Evolutionary conservation across 2,113 vertebrate genomes (phyloP).

Genomic region (Toxotes chatareus): DNA sequence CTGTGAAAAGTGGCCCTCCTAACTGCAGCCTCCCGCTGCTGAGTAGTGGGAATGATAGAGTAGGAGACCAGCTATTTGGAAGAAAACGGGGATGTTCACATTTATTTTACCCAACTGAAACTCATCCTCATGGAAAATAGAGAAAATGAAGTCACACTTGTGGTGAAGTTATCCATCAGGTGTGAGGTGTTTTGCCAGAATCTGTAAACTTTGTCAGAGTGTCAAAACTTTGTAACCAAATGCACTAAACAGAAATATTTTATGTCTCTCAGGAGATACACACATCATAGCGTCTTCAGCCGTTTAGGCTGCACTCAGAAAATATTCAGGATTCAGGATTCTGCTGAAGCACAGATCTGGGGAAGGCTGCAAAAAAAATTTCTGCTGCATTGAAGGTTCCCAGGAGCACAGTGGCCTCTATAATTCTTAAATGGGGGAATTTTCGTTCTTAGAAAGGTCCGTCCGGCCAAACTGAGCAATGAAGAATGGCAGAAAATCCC

Average conservation of each 20-base stretch:
- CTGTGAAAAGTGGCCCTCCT: conserved; percentile 47
- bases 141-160: not conserved
- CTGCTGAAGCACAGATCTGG: too few relatives aligned
- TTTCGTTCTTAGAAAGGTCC: too few relatives aligned
- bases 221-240: conserved; percentile 8
- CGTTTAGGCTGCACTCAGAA: too few relatives aligned
- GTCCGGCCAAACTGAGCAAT: too few relatives aligned
- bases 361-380: too few relatives aligned
- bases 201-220: not conserved
- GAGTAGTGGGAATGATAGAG: conserved; percentile 10
- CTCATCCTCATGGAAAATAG: conserved; percentile 5
- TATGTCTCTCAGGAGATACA: not conserved
- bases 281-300: not conserved
- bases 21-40: conserved; percentile 28
- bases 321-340: too few relatives aligned
- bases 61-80: conserved; percentile 5
- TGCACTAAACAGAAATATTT: not conserved
- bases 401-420: too few relatives aligned
- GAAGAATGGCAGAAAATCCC: too few relatives aligned
- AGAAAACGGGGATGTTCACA: not conserved
- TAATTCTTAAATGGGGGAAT: too few relatives aligned
- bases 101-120: conserved; percentile 8
- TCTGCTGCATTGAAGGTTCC: too few relatives aligned
- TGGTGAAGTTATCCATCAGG: not conserved
- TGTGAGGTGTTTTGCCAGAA: conserved; percentile 12